These are phyloP conservation scores for Camptogramma bilineatum DNA, from an alignment of 2,888 invertebrate genomes.

Conservation along the genomic window DNA sequence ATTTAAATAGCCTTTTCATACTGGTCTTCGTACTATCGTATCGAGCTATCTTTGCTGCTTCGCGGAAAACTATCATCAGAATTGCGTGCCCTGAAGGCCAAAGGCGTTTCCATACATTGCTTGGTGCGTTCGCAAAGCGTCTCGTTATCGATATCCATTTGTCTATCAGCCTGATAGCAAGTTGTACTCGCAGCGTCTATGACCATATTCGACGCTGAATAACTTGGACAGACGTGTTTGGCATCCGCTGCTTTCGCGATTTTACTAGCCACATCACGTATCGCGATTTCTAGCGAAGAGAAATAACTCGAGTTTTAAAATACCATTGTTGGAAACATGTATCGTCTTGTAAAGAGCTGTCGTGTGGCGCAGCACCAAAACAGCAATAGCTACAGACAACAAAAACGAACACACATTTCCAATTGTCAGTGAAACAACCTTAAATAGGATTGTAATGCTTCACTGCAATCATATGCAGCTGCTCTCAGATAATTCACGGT, in stretches of 20 bases:
- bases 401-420: slow-evolving; percentile 15
- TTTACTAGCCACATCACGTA: slow-evolving; percentile 68
- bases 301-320: slow-evolving; percentile 62
- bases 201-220: slow-evolving; percentile 63
- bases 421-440: slow-evolving; percentile 16
- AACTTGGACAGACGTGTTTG: slow-evolving; percentile 60
- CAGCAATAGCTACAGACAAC: background rate
- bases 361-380: slow-evolving; percentile 28
- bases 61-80: slow-evolving; percentile 8
- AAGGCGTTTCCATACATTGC: background rate
- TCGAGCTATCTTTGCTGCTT: slow-evolving; percentile 1
- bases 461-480: slow-evolving; percentile 20
- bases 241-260: slow-evolving; percentile 56
- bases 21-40: background rate
- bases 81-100: slow-evolving; percentile 6
- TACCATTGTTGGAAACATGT: slow-evolving; percentile 59
- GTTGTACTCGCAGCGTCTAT: slow-evolving; percentile 53
- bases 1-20: slow-evolving; percentile 17
- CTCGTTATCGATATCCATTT: slow-evolving; percentile 23
- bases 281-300: slow-evolving; percentile 59
- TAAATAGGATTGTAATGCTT: slow-evolving; percentile 19
- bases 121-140: slow-evolving; percentile 20
- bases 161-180: slow-evolving; percentile 40
- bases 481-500: slow-evolving; percentile 23
- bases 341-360: slow-evolving; percentile 44